Percentiles rank a stretch among this genome's conserved stretches.
Conservation (phyloP, 1,140 invertebrate species). For the Danaus melanippus region DNA sequence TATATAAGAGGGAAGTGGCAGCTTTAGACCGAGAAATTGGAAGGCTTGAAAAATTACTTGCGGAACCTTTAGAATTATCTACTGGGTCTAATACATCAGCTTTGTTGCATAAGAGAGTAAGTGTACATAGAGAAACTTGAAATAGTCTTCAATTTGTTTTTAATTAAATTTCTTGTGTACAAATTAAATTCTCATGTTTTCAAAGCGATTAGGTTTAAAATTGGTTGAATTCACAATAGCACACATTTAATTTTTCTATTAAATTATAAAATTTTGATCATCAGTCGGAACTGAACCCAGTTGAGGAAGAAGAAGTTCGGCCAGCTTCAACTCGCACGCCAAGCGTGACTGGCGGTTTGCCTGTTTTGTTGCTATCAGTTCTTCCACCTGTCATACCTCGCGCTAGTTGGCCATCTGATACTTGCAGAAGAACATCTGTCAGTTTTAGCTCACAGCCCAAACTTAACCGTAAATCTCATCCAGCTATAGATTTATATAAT, state of each 20-base stretch:
- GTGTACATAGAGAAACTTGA: neutral
- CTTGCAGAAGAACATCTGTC: constrained; percentile 71
- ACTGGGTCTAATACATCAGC: constrained; percentile 9
- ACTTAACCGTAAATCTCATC: constrained; percentile 72
- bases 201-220: no score
- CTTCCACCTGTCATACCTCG: constrained; percentile 81
- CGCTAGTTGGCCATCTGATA: constrained; percentile 82
- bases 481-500: constrained; percentile 73
- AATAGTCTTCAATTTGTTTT: no score
- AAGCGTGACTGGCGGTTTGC: constrained; percentile 79
- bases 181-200: no score
- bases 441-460: constrained; percentile 81
- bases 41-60: constrained; percentile 80
- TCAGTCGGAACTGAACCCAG: constrained; percentile 68
- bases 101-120: constrained; percentile 17
- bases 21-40: constrained; percentile 86
- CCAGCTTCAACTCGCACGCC: constrained; percentile 69
- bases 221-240: no score
- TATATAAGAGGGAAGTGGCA: constrained; percentile 87
- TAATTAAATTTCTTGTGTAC: no score
- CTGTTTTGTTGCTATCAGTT: constrained; percentile 79
- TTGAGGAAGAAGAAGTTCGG: constrained; percentile 52
- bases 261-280: constrained; percentile 19
- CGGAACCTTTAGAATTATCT: constrained; percentile 23
- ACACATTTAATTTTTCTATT: no score